Evolutionary conservation across 2,113 vertebrate species (phyloP), one percentile per base, ranked within the genome.

Genomic region (Antidorcas marsupialis): DNA sequence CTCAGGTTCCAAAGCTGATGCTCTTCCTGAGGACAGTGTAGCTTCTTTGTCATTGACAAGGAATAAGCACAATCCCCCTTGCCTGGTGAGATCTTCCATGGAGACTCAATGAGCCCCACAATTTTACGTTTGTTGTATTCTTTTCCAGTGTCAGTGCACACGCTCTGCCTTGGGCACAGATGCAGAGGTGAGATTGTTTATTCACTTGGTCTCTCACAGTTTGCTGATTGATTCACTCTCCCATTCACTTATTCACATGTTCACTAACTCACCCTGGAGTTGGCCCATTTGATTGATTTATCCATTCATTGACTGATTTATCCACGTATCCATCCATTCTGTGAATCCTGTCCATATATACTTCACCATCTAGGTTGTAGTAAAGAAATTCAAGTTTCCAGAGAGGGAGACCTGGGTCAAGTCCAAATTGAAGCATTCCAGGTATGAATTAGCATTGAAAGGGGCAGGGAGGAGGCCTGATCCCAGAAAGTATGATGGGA

Each of bases 31-130:
- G 1, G 78, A 28, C 3, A 36, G 76, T 0, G 0, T 62, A 23
- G 53, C 47, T 52, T 84, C n/a, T 17, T 39, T 21, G 15, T 88
- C 74, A 30, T 7, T 6, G 23, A 78, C 1, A 7, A 47, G 76
- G 74, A 88, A 43, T 39, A 81, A 85, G 50, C 27, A 53, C 6
- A 1, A 8, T 33, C 1, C 15, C 84, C 94, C 64, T 87, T 92
- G 45, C 17, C 83, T 60, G 11, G 64, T 0, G 39, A 76, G 59
- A 19, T 2, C 7, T 36, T 71, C 95, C 95, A 0, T 3, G 33
- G 92, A 95, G 88, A 91, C 47, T 16, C 11, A 1, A 45, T 91
- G 94, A 76, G 36, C 71, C 95, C 64, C 59, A 23, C 62, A 50
- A 60, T 88, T 88, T 86, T 95, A 83, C 8, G 3, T 60, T 92